Percentiles rank a stretch among this genome's conserved stretches.
These are phyloP conservation scores for Nothoprocta pentlandii DNA, from an alignment of 2,113 vertebrate species.

Conservation along the genomic window DNA sequence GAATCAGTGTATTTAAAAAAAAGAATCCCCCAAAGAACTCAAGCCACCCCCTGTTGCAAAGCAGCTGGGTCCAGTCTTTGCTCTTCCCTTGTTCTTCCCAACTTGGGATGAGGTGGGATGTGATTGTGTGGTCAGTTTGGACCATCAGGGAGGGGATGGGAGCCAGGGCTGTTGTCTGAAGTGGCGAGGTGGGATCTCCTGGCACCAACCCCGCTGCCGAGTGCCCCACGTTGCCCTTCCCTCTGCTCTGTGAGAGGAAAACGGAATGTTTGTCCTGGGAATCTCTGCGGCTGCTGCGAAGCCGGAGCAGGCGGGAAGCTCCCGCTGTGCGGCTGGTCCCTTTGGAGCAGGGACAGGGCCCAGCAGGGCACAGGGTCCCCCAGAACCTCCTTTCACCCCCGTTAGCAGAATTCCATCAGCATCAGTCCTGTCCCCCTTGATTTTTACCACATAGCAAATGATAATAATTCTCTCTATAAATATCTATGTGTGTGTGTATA, in stretches of 20 bases:
- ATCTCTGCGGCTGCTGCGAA: neutral
- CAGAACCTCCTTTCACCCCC: neutral
- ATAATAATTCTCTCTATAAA: slow-evolving; percentile 39
- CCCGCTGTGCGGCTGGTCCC: neutral
- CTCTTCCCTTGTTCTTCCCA: neutral
- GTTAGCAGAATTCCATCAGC: slow-evolving; percentile 8
- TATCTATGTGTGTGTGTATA: neutral
- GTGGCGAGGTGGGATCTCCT: neutral
- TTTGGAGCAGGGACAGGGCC: neutral
- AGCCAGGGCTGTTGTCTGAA: neutral
- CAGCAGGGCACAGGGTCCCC: neutral
- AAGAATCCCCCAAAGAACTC: neutral
- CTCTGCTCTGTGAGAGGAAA: neutral
- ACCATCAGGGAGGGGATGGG: neutral
- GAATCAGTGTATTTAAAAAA: neutral
- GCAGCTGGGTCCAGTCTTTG: accelerated
- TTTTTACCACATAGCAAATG: slow-evolving; percentile 15
- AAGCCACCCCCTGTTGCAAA: neutral
- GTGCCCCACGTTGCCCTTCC: neutral
- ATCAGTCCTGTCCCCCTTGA: neutral
- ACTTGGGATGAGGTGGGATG: neutral
- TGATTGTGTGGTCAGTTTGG: neutral
- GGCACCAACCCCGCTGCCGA: neutral
- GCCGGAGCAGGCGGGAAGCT: accelerated
- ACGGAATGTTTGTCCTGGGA: neutral